Percentiles rank a stretch among this genome's conserved stretches.
Conservation (phyloP, 2,888 invertebrate species). For the Acronicta leporina region DNA sequence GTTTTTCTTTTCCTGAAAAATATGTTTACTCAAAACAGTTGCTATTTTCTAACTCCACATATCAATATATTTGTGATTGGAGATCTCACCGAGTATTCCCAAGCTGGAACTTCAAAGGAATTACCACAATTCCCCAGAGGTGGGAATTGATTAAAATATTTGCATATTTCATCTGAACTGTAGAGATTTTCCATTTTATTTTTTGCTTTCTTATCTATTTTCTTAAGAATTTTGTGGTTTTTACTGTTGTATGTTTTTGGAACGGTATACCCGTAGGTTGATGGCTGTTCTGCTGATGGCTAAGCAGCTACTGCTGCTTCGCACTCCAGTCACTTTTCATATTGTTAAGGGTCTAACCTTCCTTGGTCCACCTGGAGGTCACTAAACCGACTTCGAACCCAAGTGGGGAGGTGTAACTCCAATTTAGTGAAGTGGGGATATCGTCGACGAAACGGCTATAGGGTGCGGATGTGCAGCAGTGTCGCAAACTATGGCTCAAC, state of each 20-base stretch:
- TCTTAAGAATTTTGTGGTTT: slow-evolving; percentile 12
- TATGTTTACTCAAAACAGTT: neutral
- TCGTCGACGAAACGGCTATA: too few relatives aligned
- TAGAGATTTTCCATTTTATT: slow-evolving; percentile 27
- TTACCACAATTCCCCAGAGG: slow-evolving; percentile 38
- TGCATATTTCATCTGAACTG: slow-evolving; percentile 47
- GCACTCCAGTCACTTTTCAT: too few relatives aligned
- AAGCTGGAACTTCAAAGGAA: slow-evolving; percentile 28
- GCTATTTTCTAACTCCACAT: slow-evolving; percentile 10
- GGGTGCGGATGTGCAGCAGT: too few relatives aligned
- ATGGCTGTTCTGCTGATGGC: neutral
- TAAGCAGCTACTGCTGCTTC: too few relatives aligned
- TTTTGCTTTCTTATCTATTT: slow-evolving; percentile 30
- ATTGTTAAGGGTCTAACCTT: too few relatives aligned
- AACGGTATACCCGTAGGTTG: too few relatives aligned
- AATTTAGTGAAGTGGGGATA: too few relatives aligned
- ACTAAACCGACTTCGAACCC: too few relatives aligned
- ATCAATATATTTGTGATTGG: slow-evolving; percentile 28
- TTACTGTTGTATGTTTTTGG: neutral
- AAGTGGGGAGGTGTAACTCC: too few relatives aligned
- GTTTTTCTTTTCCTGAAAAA: too few relatives aligned
- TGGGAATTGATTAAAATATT: slow-evolving; percentile 57
- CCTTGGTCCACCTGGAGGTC: too few relatives aligned
- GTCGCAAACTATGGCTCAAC: too few relatives aligned
- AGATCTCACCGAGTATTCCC: slow-evolving; percentile 10